phyloP scores from a whole-genome alignment of 2,113 vertebrate genomes.

The Nyctereutes procyonoides region DNA sequence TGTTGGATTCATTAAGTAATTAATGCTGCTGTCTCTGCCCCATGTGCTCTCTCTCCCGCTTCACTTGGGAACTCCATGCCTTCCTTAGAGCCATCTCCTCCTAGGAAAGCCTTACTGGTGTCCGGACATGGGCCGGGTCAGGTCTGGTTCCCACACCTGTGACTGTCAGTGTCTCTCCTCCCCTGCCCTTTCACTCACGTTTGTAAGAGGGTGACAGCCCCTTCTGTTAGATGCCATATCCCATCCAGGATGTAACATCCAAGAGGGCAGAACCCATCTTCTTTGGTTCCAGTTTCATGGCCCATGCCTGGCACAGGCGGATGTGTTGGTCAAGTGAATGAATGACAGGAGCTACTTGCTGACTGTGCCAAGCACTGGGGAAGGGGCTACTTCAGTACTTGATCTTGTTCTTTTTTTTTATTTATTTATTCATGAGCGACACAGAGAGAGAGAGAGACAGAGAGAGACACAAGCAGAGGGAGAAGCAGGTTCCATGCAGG shows the following conservation, averaged over 20 bases:
- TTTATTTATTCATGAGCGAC: too few species aligned
- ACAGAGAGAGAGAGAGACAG: too few species aligned
- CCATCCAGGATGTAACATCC: background rate
- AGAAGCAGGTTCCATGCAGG: too few species aligned
- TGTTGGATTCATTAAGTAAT: background rate
- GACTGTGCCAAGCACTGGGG: background rate
- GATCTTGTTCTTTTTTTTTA: too few species aligned
- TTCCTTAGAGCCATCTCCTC: background rate
- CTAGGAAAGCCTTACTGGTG: background rate
- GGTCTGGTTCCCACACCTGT: rapidly evolving
- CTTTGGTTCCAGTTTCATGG: background rate
- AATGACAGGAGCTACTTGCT: background rate
- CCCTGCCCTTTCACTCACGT: background rate
- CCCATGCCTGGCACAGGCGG: background rate
- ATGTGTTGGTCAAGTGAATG: background rate
- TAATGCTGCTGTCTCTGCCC: background rate
- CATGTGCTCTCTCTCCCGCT: background rate
- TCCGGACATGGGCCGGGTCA: rapidly evolving
- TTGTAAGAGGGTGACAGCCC: background rate
- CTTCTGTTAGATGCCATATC: background rate
- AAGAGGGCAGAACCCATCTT: background rate
- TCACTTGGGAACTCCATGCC: background rate
- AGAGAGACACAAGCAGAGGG: too few species aligned
- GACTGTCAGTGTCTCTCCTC: background rate
- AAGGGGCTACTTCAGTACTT: background rate